Base-by-base conservation (phyloP, 1,140 invertebrate genomes). In the Alviniconcha marisindica region DNA sequence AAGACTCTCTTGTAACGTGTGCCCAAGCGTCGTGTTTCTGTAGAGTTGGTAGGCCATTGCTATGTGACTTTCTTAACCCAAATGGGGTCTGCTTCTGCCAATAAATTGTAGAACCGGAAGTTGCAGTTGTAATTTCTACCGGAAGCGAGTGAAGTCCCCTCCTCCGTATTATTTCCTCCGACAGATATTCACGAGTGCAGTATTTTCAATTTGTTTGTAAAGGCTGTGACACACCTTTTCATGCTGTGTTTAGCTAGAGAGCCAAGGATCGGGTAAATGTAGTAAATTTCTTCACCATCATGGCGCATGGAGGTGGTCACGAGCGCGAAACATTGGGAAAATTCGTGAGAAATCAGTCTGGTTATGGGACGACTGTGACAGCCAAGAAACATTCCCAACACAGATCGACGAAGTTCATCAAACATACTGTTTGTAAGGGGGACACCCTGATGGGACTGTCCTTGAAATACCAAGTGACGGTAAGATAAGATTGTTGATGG, bases 1-100 rank as follows among this genome's bases (percentile, higher is more conserved):
- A 10, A 99, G 94, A 92, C 96, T 98, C 94, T 99, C 98, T 93
- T 99, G 98, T 73, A 99, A 93, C 1, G 98, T 99, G 92, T 98
- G 97, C 0, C 98, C 98, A 84, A 99, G 94, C 1, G 98, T 99
- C 24, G 98, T 99, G 91, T 99, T 99, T 93, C 98, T 95, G 92
- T 99, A 99, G 28, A 99, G 94, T 94, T 99, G 98, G 94, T 99
- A 92, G 86, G 90, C 91, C 91, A 92, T 92, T 36, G 80, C 87
- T 36, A 31, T 66, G 44, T 48, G 40, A 63, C 40, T 24, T 24
- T n/a, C n/a, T 33, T n/a, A 18, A 42, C n/a, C 48, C 10, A 40
- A 54, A 38, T 42, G 24, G 21, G 18, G 24, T 36, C 18, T 24
- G 2, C n/a, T 0, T 77, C 81, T 28, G 48, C n/a, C n/a, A 56